A percentile compares a stretch with the other conserved stretches of the same genome.
Evolutionary conservation across 2,888 invertebrate genomes (phyloP).

Genomic region (Adelphocoris suturalis): DNA sequence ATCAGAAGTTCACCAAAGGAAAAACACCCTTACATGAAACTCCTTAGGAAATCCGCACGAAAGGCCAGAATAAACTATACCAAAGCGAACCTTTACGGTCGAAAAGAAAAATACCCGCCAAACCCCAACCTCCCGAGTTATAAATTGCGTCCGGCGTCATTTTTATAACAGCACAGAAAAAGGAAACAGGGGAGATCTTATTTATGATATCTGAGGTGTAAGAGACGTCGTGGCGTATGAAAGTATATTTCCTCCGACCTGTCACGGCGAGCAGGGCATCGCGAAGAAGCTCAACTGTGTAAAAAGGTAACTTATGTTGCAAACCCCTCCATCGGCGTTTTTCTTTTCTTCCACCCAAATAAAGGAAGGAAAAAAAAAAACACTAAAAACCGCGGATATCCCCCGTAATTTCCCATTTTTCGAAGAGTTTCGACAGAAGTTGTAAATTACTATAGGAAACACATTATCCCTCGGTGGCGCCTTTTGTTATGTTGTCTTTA

Average conservation of each 20-base stretch:
- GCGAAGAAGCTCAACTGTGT: constrained; percentile 55
- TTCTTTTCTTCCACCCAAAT: constrained; percentile 17
- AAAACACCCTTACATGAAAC: not conserved
- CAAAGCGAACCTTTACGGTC: not conserved
- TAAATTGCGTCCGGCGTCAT: constrained; percentile 52
- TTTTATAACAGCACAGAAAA: constrained; percentile 52
- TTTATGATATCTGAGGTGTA: constrained; percentile 56
- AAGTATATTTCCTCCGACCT: constrained; percentile 52
- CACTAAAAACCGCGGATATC: constrained; percentile 9
- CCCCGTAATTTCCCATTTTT: constrained; percentile 60
- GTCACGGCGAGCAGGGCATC: constrained; percentile 29
- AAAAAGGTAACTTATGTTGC: constrained; percentile 56
- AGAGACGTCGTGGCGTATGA: constrained; percentile 19
- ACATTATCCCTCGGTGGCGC: constrained; percentile 39
- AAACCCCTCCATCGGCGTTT: not conserved
- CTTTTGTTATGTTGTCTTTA: constrained; percentile 43
- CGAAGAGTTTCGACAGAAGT: constrained; percentile 13
- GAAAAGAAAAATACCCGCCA: constrained; percentile 21
- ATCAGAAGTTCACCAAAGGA: not conserved
- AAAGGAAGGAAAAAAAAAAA: constrained; percentile 15
- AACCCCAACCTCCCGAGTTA: constrained; percentile 33
- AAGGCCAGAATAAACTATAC: not conserved
- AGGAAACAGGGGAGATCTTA: constrained; percentile 32
- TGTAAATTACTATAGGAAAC: constrained; percentile 58
- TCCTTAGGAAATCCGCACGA: not conserved